A percentile compares a stretch with the other conserved stretches of the same genome.
These are phyloP conservation scores for Alsophila aescularia DNA, from an alignment of 2,888 invertebrate species.

Conservation along the genomic window DNA sequence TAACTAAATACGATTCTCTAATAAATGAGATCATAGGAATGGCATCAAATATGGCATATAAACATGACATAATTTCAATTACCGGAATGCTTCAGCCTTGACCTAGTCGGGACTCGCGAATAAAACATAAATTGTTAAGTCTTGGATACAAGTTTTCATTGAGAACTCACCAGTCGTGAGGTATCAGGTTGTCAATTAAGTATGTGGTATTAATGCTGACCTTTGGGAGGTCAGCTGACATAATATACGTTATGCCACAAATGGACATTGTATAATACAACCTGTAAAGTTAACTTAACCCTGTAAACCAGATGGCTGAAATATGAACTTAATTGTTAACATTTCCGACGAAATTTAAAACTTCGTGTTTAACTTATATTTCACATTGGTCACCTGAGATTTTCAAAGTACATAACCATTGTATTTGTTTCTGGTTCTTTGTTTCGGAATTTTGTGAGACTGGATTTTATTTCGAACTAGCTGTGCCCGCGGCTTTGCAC, in stretches of 20 bases:
- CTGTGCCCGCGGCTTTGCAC: no score
- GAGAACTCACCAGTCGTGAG: slow-evolving; percentile 31
- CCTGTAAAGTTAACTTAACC: slow-evolving; percentile 11
- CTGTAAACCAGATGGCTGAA: slow-evolving; percentile 31
- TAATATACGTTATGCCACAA: slow-evolving; percentile 45
- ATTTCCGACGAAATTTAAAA: slow-evolving; percentile 4
- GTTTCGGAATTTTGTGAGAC: no score
- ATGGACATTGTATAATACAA: slow-evolving; percentile 32
- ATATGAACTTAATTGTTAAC: slow-evolving; percentile 15
- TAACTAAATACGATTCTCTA: not conserved
- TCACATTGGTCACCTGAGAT: not conserved
- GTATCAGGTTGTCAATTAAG: slow-evolving; percentile 47
- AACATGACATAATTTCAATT: slow-evolving; percentile 9
- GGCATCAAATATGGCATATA: slow-evolving; percentile 1
- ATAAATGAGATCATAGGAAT: slow-evolving; percentile 19
- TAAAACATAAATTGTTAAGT: slow-evolving; percentile 36
- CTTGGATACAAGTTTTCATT: slow-evolving; percentile 67
- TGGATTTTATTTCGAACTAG: no score
- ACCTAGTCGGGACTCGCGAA: slow-evolving; percentile 37
- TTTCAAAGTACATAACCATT: no score
- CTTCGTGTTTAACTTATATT: not conserved
- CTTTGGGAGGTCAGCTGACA: slow-evolving; percentile 67
- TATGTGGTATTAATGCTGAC: slow-evolving; percentile 54
- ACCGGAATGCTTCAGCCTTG: slow-evolving; percentile 36
- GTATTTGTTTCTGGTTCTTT: no score